Evolutionary conservation across 2,888 invertebrate genomes (phyloP).

Genomic region (Cataglyphis cursor): DNA sequence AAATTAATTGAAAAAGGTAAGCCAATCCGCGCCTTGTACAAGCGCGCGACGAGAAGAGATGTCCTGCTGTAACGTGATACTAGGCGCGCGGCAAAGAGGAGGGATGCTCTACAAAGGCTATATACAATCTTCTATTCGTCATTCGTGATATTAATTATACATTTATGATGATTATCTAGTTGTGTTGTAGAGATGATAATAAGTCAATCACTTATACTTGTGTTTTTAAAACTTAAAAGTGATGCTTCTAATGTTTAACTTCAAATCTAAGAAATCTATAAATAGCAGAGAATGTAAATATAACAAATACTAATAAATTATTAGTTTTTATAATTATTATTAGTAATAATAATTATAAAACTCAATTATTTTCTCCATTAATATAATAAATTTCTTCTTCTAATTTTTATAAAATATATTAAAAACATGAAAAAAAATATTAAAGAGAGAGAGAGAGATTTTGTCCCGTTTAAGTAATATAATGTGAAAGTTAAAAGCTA

Average conservation of each 20-base stretch:
- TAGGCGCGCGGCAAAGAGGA: too few species aligned
- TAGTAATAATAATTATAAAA: too few species aligned
- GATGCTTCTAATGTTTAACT: conserved; percentile 15
- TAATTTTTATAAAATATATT: neutral
- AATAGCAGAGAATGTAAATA: neutral
- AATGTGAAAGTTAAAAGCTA: neutral
- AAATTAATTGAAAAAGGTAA: too few species aligned
- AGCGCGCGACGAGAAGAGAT: too few species aligned
- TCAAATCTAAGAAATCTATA: conserved; percentile 8
- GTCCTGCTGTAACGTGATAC: too few species aligned
- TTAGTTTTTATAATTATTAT: too few species aligned
- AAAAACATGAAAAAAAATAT: neutral
- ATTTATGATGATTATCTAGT: conserved; percentile 39
- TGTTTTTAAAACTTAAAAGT: conserved; percentile 35
- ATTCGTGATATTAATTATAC: conserved; percentile 2
- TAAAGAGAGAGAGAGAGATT: neutral
- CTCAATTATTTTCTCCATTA: neutral
- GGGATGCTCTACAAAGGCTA: too few species aligned
- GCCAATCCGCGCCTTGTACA: too few species aligned
- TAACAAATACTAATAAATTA: too few species aligned
- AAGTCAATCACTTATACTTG: conserved; percentile 53
- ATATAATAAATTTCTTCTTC: neutral
- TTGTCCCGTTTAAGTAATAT: neutral
- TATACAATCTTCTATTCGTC: neutral
- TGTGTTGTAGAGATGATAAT: conserved; percentile 40